A percentile compares a stretch with the other conserved stretches of the same genome.
Conservation (phyloP, 2,797 vertebrate species). For the Bryconaethiops microstoma region DNA sequence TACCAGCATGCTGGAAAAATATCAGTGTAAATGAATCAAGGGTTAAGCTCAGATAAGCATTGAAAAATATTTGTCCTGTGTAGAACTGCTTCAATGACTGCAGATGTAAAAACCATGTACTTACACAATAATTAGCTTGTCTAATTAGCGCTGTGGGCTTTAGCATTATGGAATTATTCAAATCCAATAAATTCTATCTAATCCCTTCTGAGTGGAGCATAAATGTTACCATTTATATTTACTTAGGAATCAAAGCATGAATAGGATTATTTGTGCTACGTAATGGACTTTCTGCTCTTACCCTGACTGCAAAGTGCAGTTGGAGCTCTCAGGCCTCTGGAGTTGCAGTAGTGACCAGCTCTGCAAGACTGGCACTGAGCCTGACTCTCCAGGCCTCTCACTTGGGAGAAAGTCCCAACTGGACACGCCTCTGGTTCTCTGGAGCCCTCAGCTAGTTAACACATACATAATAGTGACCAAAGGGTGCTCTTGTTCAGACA, state of each 20-base stretch:
- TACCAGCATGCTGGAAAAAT: background rate
- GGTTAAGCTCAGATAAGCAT: background rate
- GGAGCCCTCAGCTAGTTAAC: constrained; percentile 78
- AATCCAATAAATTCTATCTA: constrained; percentile 12
- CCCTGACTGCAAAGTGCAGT: constrained; percentile 84
- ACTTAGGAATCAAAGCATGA: constrained; percentile 20
- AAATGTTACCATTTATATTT: constrained; percentile 21
- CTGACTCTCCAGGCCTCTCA: constrained; percentile 67
- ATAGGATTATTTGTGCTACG: background rate
- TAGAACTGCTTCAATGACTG: background rate
- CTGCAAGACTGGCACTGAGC: constrained; percentile 83
- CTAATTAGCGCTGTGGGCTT: constrained; percentile 18
- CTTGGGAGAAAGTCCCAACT: constrained; percentile 84
- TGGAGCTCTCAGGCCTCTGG: constrained; percentile 78
- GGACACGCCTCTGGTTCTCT: constrained; percentile 81
- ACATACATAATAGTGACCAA: background rate
- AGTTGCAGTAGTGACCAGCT: constrained; percentile 83
- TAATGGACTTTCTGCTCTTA: constrained; percentile 59
- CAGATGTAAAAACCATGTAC: background rate
- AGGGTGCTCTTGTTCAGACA: background rate
- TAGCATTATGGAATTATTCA: constrained; percentile 22
- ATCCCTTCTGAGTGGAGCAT: constrained; percentile 8
- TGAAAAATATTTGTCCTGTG: background rate
- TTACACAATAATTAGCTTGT: background rate
- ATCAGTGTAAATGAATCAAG: background rate